Base-by-base conservation (phyloP, 92 coral and sea anemone species). In the Porites evermanni region DNA sequence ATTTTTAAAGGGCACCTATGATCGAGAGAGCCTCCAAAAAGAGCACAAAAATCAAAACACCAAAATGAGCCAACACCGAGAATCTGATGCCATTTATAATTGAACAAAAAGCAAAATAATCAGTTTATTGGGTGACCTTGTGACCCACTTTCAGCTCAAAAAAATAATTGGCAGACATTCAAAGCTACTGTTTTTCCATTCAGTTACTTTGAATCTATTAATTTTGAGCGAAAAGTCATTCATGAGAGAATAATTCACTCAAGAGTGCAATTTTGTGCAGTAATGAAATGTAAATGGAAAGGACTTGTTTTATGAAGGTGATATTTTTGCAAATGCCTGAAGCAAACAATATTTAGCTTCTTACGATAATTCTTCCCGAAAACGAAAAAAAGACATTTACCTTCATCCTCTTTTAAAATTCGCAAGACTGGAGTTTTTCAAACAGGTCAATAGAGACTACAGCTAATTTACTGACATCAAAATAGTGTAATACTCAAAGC, bases 391-490 rank as follows among this genome's bases (percentile, higher is more conserved):
- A 8, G 10, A 29, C 44, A 9, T 21, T 11, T 2, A 58, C 47
- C 58, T 63, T 8, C 2, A 29, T 53, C 32, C 47, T 38, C 14
- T 11, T 59, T 18, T 24, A 52, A 20, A 52, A 44, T 17, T 66
- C 14, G 24, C 1, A 50, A 67, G 53, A 20, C 51, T 16, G 6
- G 8, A 78, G 29, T 21, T 63, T 79, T 61, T 67, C 9, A 79
- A 50, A 65, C 65, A 66, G 16, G 53, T 0, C 67, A 52, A 67
- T 79, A 51, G 47, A 20, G 51, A 21, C 21, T 10, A 18, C 7
- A 79, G 16, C 63, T 19, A 66, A 66, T 79, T 38, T 67, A 67
- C 51, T 23, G 56, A 13, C 74, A 13, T 70, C n/a, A 63, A 38
- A 70, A 32, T 38, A 16, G 56, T 1, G 54, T 7, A 13, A 16